Base-by-base conservation (phyloP, 2,888 invertebrate genomes). In the Chromoteleia sp. region DNA sequence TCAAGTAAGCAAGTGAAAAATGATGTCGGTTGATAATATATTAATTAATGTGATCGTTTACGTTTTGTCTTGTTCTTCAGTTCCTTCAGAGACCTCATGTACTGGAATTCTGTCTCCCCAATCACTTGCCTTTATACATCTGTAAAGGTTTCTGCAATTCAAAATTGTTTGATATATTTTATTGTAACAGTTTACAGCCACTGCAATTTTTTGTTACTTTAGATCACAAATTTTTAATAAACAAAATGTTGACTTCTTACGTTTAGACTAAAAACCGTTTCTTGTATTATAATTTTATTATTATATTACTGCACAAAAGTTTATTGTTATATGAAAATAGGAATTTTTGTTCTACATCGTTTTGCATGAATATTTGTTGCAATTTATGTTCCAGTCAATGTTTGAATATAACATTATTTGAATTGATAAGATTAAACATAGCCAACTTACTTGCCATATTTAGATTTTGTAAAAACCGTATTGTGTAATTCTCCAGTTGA, bases 81-180 rank as follows among this genome's bases (percentile, higher is more conserved):
- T 71, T 50, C 39, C 59, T 36, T 70, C 71, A 6, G 70, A 59
- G 73, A 71, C 61, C 43, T 73, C 75, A 50, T 68, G 80, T 79
- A 93, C 83, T 19, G 97, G 97, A 81, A 98, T 92, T 41, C 94
- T 92, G 91, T 97, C 97, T 2, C 97, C 97, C 96, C 97, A 97
- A 84, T 94, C 93, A 84, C 95, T 94, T 0, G 93, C 93, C 87
- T 94, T 93, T 0, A 96, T 96, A 92, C 96, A 96, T 84, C 94
- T 93, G 86, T 96, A 97, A 0, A 95, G 93, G 10, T 92, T 84
- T 86, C 95, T 96, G 88, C 73, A 92, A 89, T 54, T 36, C 15
- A 33, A 58, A 65, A 63, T 68, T 56, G 19, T 56, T 54, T 52
- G 6, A 50, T 14, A 10, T 52, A n/a, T 4, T 25, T 25, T 25